phyloP scores from a whole-genome alignment of 1,140 invertebrate genomes.

The Bombus huntii region DNA sequence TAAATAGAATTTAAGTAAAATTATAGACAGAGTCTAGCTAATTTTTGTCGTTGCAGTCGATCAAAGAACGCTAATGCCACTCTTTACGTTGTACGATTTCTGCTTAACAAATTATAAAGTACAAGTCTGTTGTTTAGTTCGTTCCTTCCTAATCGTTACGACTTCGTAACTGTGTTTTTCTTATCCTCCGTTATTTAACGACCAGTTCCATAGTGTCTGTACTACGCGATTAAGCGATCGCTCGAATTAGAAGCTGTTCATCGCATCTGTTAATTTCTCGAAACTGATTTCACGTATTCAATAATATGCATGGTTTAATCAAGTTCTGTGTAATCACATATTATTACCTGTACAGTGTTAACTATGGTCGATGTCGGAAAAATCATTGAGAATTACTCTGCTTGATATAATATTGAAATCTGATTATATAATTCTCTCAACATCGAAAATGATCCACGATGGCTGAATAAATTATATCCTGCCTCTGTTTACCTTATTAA shows the following conservation, averaged over 20 bases:
- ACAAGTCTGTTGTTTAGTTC: not conserved
- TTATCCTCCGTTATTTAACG: not conserved
- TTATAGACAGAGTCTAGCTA: not conserved
- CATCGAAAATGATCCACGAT: too few species aligned
- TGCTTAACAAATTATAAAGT: not conserved
- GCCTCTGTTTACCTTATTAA: not conserved
- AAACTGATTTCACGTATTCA: too few species aligned
- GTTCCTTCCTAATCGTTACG: not conserved
- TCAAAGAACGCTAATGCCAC: not conserved
- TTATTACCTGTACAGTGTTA: not conserved
- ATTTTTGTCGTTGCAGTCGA: not conserved
- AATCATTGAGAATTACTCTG: not conserved
- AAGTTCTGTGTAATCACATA: too few species aligned
- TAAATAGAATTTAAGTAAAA: not conserved
- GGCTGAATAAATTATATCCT: not conserved
- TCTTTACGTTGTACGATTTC: not conserved
- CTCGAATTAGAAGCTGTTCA: not conserved
- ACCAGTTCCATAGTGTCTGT: not conserved
- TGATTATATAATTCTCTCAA: not conserved
- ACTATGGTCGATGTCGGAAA: not conserved
- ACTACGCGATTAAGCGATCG: not conserved
- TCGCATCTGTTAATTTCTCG: not conserved
- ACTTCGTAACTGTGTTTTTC: not conserved
- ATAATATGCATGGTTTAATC: not conserved
- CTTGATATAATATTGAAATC: not conserved